Base-by-base conservation (phyloP, 2,888 invertebrate genomes). In the Drosophila peninsularis region DNA sequence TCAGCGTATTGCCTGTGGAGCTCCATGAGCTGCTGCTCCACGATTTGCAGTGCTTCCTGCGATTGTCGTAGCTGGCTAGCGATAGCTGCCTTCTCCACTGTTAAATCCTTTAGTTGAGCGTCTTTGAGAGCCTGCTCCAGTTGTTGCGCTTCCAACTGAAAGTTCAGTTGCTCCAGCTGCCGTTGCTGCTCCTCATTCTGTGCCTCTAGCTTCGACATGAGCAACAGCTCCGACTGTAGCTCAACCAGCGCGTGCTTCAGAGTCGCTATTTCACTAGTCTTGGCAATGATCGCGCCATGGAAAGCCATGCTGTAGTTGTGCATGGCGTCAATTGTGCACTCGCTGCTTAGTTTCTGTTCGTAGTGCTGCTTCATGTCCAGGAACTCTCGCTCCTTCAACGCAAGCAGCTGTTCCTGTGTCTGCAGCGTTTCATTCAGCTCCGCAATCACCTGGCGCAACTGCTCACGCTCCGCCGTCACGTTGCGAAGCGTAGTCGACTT, bases 241-340 rank as follows among this genome's bases (percentile, higher is more conserved):
- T 84, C 80, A n/a, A 75, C 58, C 0, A 91, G 65, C 0, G 80
- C 75, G 9, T 71, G 79, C 32, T 89, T 91, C 0, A 91, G 71
- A 3, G 78, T 60, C 4, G 77, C 77, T 6, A 90, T 91, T 62
- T 91, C 89, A 19, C 68, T 66, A 1, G 91, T 89, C 70, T 90
- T 90, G 11, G 71, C 74, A 60, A 82, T 82, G 11, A 90, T 84
- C 36, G 89, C 89, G 5, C 75, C 71, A 27, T 91, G 90, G 53
- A 82, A 91, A 6, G 79, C 74, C 32, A 90, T 30, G 42, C 91
- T 91, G n/a, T 90, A 75, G 1, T 71, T 77, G 70, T 90, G 91
- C 37, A 90, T 88, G 39, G 80, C 68, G 52, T 91, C 91, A 7
- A 88, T 57, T 60, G 85, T 83, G 24, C 70, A 62, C 39, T 90